Evolutionary conservation across 2,797 vertebrate species (phyloP), one percentile per base, ranked within the genome.

Genomic region (Sebastes miniatus): DNA sequence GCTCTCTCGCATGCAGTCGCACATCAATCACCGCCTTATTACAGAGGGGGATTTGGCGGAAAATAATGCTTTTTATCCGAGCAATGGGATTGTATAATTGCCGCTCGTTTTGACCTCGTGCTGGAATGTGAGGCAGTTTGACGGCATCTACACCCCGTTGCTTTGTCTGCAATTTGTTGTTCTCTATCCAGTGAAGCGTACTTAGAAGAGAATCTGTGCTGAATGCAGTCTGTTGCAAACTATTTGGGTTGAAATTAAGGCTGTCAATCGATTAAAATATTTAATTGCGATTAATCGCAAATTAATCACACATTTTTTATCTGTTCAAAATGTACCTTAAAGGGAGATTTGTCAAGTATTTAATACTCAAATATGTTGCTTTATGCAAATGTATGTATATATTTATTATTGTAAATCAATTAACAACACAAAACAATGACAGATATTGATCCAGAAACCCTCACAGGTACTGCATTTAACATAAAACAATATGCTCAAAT

Each of bases 21-120:
- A 83, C 77, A 83, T 91, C 89, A 87, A 83, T 89, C 86, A 64
- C 31, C 5, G 69, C 31, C 69, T 75, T 73, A 62, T 77, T 83
- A 67, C 79, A 85, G 29, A 63, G 69, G 27, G 65, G 76, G 73
- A 71, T 76, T 73, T 70, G 76, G 71, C 11, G 56, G 76, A 76
- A 80, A 88, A 77, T 39, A 78, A 83, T 56, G 79, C 71, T 79
- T 84, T 87, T 79, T 61, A 87, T 86, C 43, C 25, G 3, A 75
- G 63, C 80, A 57, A 50, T 1, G 20, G 69, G 63, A 36, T 61
- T 70, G 76, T 63, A 20, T 83, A 80, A 86, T 77, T 70, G 83
- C 32, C 43, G 75, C 72, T 58, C 4, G 3, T 69, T 52, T 86
- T 80, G 75, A 86, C 78, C 73, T 75, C 5, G 24, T 16, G 76